Base-by-base conservation (phyloP, 2,113 vertebrate genomes). In the Lepidothrix coronata region DNA sequence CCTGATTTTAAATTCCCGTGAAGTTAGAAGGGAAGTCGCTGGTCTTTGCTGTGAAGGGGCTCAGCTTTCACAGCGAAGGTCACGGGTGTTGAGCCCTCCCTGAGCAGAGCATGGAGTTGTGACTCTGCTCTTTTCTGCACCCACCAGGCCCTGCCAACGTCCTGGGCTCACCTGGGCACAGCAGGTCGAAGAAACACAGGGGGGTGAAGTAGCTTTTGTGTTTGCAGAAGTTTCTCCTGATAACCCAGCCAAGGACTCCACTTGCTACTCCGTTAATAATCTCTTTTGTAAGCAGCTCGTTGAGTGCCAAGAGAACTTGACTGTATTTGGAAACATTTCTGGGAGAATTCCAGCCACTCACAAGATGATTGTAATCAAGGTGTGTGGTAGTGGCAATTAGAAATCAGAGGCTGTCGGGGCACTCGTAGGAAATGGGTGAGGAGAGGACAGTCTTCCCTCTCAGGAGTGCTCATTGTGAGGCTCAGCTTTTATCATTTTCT, bases 61-160 rank as follows among this genome's bases (percentile, higher is more conserved):
- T 43, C 37, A 16, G 44, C 24, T 63, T 18, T 62, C 23, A 1
- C 15, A 14, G 10, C 3, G 41, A 44, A 24, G 58, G 37, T 8
- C 31, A 49, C 20, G 24, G 8, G 2, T 17, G 15, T 28, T 75
- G 9, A 21, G 17, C 27, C 30, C 62, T 43, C 57, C 0, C 31
- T 4, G n/a, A 12, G 8, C 9, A 6, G n/a, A 9, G 59, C 1
- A 6, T 3, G 4, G 43, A 23, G 24, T 11, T 35, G 3, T 27
- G 9, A 2, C 17, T 14, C 17, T 59, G 57, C 30, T 14, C 3
- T 16, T 14, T 5, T 9, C 65, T 44, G 21, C 22, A 3, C 37
- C 14, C 6, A 3, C 12, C 14, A 4, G 52, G 27, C 6, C 11
- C 52, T 18, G 3, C 58, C 21, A 3, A 8, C 1, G 2, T 33